A percentile compares a stretch with the other conserved stretches of the same genome.
Conservation (phyloP, 2,113 vertebrate genomes). For the Peromyscus maniculatus region DNA sequence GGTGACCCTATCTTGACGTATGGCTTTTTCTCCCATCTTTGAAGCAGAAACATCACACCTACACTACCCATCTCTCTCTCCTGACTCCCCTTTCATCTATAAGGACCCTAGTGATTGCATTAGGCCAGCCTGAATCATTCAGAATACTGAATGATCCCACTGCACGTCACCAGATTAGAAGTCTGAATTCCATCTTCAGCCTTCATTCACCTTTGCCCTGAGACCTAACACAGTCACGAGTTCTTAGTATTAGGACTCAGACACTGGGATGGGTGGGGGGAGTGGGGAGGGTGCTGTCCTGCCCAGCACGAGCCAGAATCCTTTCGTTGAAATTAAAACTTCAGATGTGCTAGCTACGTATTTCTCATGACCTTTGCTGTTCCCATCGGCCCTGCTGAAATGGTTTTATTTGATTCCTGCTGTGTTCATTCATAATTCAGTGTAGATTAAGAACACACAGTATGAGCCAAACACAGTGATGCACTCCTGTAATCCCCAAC, state of each 20-base stretch:
- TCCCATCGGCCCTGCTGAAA: neutral
- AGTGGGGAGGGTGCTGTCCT: neutral
- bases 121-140: neutral
- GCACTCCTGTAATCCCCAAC: too few species aligned
- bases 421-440: neutral
- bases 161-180: neutral
- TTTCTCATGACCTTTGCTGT: conserved; percentile 5
- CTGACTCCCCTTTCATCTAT: neutral
- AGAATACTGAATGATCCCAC: neutral
- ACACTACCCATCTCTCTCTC: neutral
- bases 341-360: neutral
- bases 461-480: too few species aligned
- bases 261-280: neutral
- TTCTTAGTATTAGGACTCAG: neutral
- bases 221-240: neutral
- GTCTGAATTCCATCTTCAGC: neutral
- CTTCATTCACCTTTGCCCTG: neutral
- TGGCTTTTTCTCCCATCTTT: neutral
- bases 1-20: neutral
- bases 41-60: neutral
- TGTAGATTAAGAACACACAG: neutral
- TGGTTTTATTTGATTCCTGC: neutral
- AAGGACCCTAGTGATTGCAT: neutral
- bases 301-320: neutral
- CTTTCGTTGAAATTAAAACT: neutral